phyloP scores from a whole-genome alignment of 2,797 vertebrate species.

The Malacoctenus gilli region DNA sequence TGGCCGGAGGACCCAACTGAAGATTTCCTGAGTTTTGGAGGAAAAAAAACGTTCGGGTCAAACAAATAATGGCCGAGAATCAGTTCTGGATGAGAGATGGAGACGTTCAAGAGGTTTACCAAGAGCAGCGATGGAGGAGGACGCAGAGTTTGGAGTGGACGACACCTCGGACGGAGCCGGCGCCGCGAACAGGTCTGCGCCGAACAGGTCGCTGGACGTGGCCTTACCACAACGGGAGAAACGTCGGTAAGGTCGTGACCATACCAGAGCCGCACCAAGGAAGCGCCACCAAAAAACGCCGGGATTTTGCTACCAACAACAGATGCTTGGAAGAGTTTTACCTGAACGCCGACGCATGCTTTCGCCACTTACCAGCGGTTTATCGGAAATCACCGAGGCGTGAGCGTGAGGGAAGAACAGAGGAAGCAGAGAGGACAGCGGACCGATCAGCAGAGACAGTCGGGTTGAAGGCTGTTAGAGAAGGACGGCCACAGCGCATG shows the following conservation, averaged over 20 bases:
- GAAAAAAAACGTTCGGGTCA: background rate
- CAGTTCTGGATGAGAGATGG: too few relatives aligned
- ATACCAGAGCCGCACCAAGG: too few relatives aligned
- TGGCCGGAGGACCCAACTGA: conserved; percentile 71
- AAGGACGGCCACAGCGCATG: conserved; percentile 57
- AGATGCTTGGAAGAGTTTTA: background rate
- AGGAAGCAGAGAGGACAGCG: conserved; percentile 50
- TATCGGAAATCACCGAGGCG: conserved; percentile 79
- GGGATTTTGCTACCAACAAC: too few relatives aligned
- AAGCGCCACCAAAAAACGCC: too few relatives aligned
- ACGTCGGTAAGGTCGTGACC: too few relatives aligned
- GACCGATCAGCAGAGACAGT: conserved; percentile 39
- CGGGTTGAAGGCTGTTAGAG: conserved; percentile 46
- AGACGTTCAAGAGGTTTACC: too few relatives aligned
- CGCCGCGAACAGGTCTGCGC: conserved; percentile 82
- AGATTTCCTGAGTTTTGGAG: conserved; percentile 79
- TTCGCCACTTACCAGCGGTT: conserved; percentile 70
- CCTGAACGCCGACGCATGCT: conserved; percentile 31
- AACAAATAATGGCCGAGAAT: too few relatives aligned
- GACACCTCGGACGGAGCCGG: conserved; percentile 66
- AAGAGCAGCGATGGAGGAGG: conserved; percentile 72
- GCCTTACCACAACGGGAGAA: conserved; percentile 68
- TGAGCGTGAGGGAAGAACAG: conserved; percentile 75
- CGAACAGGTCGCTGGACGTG: conserved; percentile 83
- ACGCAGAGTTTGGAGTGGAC: conserved; percentile 54